Conservation (phyloP, 2,113 vertebrate species). For the Tringa solitaria region DNA sequence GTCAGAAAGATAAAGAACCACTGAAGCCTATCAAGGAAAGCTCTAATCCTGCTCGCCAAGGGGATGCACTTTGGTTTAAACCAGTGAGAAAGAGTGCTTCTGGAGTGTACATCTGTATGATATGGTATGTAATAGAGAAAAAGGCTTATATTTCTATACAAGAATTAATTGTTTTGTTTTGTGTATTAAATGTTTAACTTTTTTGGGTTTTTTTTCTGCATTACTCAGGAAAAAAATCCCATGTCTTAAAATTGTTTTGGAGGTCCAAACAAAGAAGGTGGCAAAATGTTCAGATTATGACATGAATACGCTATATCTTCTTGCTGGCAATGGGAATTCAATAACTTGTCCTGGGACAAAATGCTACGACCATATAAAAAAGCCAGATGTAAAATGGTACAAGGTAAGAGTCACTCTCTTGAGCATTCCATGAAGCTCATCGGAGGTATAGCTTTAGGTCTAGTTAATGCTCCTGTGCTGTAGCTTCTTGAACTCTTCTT, state of each 20-base stretch:
- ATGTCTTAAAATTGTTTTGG: slow-evolving; percentile 71
- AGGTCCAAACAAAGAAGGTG: slow-evolving; percentile 67
- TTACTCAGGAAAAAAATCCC: not conserved
- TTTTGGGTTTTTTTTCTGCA: not conserved
- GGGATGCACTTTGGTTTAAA: slow-evolving; percentile 60
- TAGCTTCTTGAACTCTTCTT: not conserved
- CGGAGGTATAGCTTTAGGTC: not conserved
- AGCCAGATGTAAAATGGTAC: slow-evolving; percentile 79
- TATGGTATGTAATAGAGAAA: slow-evolving; percentile 64
- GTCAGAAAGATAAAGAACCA: not conserved
- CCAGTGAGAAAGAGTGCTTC: slow-evolving; percentile 45
- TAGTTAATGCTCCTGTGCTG: not conserved
- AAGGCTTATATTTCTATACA: not conserved
- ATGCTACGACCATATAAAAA: slow-evolving; percentile 56
- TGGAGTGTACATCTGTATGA: slow-evolving; percentile 75
- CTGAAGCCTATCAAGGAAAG: not conserved
- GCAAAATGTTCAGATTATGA: slow-evolving; percentile 50
- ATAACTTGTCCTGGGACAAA: slow-evolving; percentile 79
- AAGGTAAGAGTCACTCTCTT: slow-evolving; percentile 71
- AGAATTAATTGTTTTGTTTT: not conserved
- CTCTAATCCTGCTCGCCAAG: not conserved
- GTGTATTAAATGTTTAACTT: not conserved
- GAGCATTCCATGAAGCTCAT: not conserved
- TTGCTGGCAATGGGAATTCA: not conserved
- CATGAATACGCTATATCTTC: slow-evolving; percentile 24